Base-by-base conservation (phyloP, 2,888 invertebrate species). In the Cryptus viduatorius region DNA sequence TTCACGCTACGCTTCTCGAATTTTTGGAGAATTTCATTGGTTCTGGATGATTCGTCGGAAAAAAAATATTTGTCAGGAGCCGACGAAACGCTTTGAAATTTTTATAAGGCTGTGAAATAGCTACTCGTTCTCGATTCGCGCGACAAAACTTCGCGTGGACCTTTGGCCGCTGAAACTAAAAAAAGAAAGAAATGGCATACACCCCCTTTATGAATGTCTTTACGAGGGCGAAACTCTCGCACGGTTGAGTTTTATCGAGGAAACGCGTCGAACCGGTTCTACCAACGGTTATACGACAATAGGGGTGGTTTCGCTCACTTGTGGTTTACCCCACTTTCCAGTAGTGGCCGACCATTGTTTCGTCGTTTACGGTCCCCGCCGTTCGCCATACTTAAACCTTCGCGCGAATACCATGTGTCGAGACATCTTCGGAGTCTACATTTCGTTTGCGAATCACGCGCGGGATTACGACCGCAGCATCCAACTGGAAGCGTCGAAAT, bases 291-390 rank as follows among this genome's bases (percentile, higher is more conserved):
- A 14, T 24, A 56, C 77, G 44, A 56, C 14, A 67, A 31, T 37
- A 24, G 59, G 53, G 37, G 37, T 37, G 3, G 72, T 42, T 67
- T 65, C 56, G 16, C 48, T 59, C 77, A 37, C 42, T 68, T 19
- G 77, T 53, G 16, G n/a, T 59, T 14, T 67, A 71, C 29, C 31
- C 31, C 61, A 4, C 31, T 71, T 29, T 29, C 50, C 16, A 46
- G 67, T 44, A 56, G 56, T 12, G 37, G 72, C 12, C 48, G 10
- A 48, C 77, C 79, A 86, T 84, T 86, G 86, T 86, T 86, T 82
- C 75, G 65, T 69, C 71, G 64, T 86, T 82, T 82, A 81, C 56
- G 72, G 44, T 37, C 68, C n/a, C 56, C 44, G 24, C 4, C 72
- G 8, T 42, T n/a, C 16, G 16, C 72, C 19, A 16, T 14, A 16